These are phyloP conservation scores for Phrynocephalus vlangalii DNA, from an alignment of 2,797 vertebrate species.

Conservation along the genomic window DNA sequence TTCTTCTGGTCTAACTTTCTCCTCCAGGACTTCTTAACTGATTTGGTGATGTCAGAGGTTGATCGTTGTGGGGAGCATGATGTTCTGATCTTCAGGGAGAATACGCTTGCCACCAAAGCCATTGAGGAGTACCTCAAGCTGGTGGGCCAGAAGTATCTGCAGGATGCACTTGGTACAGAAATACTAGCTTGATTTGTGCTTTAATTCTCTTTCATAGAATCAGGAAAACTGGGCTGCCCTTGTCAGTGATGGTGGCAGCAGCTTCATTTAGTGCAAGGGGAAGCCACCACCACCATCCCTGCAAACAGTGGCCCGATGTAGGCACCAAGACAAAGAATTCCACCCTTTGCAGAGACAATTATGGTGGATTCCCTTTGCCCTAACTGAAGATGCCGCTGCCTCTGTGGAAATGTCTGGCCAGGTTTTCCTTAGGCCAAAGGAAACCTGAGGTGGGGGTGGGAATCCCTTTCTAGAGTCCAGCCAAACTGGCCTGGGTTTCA, in stretches of 20 bases:
- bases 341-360: no score
- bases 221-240: background rate
- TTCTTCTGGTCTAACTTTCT: slow-evolving; percentile 62
- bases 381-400: no score
- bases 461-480: no score
- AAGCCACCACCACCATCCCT: no score
- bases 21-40: slow-evolving; percentile 92
- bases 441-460: no score
- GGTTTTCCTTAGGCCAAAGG: no score
- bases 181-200: background rate
- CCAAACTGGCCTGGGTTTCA: no score
- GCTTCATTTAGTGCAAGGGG: background rate
- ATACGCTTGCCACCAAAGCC: slow-evolving; percentile 96
- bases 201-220: background rate
- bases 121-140: slow-evolving; percentile 97
- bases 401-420: no score
- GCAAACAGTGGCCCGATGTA: no score
- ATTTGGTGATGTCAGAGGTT: slow-evolving; percentile 96
- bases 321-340: no score
- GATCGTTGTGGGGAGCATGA: slow-evolving; percentile 96
- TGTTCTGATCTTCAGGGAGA: slow-evolving; percentile 96
- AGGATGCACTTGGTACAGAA: slow-evolving; percentile 91
- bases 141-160: slow-evolving; percentile 96
- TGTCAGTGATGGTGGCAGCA: no score
- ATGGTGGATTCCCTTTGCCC: no score